A percentile compares a stretch with the other conserved stretches of the same genome.
Evolutionary conservation across 35 echinoderm and acorn worm species (phyloP).

Genomic region (Holothuria glaberrima): DNA sequence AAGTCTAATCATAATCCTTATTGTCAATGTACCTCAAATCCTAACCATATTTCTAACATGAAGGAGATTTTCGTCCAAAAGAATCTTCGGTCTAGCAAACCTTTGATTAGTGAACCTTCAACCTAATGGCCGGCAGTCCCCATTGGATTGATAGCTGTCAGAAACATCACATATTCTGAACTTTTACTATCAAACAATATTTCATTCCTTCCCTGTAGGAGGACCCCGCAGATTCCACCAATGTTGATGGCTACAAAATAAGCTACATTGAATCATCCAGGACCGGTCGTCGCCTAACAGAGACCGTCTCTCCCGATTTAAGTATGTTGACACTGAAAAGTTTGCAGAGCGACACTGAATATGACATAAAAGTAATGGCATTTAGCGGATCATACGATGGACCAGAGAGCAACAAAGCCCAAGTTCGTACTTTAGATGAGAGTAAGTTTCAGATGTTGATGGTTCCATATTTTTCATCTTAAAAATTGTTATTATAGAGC

Average conservation of each 20-base stretch:
- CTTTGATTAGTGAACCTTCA: background rate
- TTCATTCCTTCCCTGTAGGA: too few species aligned
- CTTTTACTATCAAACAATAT: too few species aligned
- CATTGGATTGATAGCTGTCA: too few species aligned
- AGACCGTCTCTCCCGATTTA: background rate
- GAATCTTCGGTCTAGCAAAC: too few species aligned
- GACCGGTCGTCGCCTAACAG: background rate
- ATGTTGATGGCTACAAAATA: constrained; percentile 22
- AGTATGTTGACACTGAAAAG: constrained; percentile 14
- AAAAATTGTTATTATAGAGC: too few species aligned
- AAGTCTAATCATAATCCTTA: too few species aligned
- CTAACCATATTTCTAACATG: too few species aligned
- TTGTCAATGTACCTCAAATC: too few species aligned
- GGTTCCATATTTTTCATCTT: background rate
- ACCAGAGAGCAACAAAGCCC: background rate
- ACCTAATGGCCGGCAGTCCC: too few species aligned
- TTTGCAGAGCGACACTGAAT: constrained; percentile 34
- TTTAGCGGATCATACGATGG: constrained; percentile 28
- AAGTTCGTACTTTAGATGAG: constrained; percentile 32
- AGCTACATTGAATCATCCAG: constrained; percentile 16
- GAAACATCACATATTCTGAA: too few species aligned
- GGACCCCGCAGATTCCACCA: too few species aligned
- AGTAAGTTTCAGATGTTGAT: constrained; percentile 13
- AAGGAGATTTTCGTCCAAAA: too few species aligned
- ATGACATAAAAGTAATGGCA: constrained; percentile 28